Evolutionary conservation across 2,113 vertebrate genomes (phyloP), one percentile per base, ranked within the genome.

Genomic region (Glareola pratincola): DNA sequence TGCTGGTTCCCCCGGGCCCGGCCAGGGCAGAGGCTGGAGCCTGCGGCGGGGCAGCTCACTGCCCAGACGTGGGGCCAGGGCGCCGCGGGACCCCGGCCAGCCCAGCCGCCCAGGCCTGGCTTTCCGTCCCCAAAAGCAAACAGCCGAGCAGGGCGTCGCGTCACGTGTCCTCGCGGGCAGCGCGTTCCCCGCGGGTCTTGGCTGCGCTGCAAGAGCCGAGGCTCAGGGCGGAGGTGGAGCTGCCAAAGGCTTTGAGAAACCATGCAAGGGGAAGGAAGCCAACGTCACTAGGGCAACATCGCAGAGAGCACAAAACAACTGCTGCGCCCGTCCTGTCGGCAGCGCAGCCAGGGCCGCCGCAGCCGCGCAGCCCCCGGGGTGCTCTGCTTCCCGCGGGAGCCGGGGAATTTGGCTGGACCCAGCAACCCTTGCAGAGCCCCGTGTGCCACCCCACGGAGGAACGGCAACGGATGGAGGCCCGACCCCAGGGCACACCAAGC

Each of bases 241-340:
- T 53, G 94, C 41, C 16, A 12, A 48, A 37, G 80, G 3, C 90
- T 67, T n/a, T 9, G 64, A 79, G 90, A 63, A 63, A 41, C 50
- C 91, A 21, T 9, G 74, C 30, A 47, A 94, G 82, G 93, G 96
- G 96, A 96, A 96, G 96, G 96, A 94, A 96, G 92, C 73, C 88
- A 13, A 51, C 91, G 73, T 96, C 94, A 92, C 96, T 32, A 59
- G 32, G 85, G 91, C 85, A 96, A 92, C 96, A 30, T 39, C 9
- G 24, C 81, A 9, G 59, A 8, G 48, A 34, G 56, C 4, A 20
- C 91, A 85, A 68, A 94, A 91, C 94, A 94, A 45, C 79, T 4
- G 27, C 34, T 5, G 41, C 4, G 19, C 7, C 39, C 4, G 3
- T 26, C 30, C 60, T 1, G 2, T 4, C 1, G 17, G 19, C 20